These are phyloP conservation scores for Sebastes glaucus DNA, from an alignment of 2,797 vertebrate species.

Conservation along the genomic window DNA sequence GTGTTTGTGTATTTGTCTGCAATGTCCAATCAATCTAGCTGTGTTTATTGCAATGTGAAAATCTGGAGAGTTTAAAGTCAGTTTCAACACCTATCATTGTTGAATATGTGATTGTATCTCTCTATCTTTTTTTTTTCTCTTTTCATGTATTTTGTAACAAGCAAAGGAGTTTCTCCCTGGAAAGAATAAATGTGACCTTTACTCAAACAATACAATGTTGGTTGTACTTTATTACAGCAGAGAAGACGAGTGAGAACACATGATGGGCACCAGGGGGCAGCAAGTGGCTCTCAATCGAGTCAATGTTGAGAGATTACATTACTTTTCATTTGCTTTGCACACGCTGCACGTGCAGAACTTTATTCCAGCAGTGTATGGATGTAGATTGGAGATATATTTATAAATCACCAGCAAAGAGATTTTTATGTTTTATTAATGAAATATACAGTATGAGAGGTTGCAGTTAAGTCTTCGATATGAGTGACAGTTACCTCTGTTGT, in stretches of 20 bases:
- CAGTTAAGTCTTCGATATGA: not conserved
- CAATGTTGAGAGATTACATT: not conserved
- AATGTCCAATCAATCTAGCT: slow-evolving; percentile 20
- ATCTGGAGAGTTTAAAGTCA: slow-evolving; percentile 25
- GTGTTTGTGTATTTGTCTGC: slow-evolving; percentile 47
- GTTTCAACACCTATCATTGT: slow-evolving; percentile 23
- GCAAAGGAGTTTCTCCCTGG: slow-evolving; percentile 50
- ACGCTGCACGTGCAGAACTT: not conserved
- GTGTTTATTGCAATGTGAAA: slow-evolving; percentile 39
- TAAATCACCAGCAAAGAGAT: not conserved
- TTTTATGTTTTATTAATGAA: not conserved
- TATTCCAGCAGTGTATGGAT: not conserved
- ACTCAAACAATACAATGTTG: slow-evolving; percentile 30
- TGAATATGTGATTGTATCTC: slow-evolving; percentile 60
- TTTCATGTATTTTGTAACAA: slow-evolving; percentile 73
- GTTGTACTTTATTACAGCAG: slow-evolving; percentile 17
- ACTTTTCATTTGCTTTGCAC: not conserved
- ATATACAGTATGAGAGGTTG: not conserved
- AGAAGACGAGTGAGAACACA: not conserved
- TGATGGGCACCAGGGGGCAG: slow-evolving; percentile 64
- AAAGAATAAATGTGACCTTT: slow-evolving; percentile 79
- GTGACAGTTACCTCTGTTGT: not conserved
- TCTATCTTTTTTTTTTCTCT: slow-evolving; percentile 33
- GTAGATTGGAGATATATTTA: not conserved
- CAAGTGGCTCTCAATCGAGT: slow-evolving; percentile 10